Evolutionary conservation across 2,888 invertebrate species (phyloP).

Genomic region (Oxyteleia sp.): DNA sequence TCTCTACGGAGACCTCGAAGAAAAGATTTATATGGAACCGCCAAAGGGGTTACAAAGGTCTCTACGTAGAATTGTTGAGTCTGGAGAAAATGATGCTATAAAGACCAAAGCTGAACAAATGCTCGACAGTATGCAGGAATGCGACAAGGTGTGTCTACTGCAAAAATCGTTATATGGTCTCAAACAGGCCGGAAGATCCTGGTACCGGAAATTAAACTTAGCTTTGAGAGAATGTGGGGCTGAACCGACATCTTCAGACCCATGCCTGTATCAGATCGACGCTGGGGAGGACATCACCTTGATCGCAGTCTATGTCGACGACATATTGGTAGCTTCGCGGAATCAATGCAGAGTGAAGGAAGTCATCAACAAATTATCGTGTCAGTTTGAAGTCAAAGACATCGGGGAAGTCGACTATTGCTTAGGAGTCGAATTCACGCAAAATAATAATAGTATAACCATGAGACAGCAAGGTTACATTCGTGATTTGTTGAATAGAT

Average conservation of each 20-base stretch:
- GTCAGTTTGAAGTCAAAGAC: constrained; percentile 40
- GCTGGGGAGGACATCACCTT: constrained; percentile 35
- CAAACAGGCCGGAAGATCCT: constrained; percentile 69
- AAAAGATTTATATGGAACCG: constrained; percentile 20
- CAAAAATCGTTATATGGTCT: constrained; percentile 74
- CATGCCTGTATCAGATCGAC: constrained; percentile 47
- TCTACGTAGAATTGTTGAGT: constrained; percentile 1
- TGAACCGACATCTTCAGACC: constrained; percentile 40
- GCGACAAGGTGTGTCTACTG: constrained; percentile 69
- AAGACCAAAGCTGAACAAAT: constrained; percentile 13
- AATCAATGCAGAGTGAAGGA: background rate
- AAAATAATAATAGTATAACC: background rate
- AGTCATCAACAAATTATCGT: background rate
- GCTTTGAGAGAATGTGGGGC: constrained; percentile 36
- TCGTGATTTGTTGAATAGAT: constrained; percentile 9
- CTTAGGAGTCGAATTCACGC: constrained; percentile 45
- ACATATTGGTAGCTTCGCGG: constrained; percentile 3
- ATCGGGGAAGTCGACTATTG: constrained; percentile 36
- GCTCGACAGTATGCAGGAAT: constrained; percentile 40
- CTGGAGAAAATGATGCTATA: background rate
- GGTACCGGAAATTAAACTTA: constrained; percentile 61
- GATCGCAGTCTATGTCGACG: constrained; percentile 48
- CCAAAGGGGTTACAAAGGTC: constrained; percentile 34
- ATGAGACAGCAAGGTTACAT: constrained; percentile 49
- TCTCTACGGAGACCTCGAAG: constrained; percentile 74